Conservation (phyloP, 2,888 invertebrate genomes). For the Calameuta pallipes region DNA sequence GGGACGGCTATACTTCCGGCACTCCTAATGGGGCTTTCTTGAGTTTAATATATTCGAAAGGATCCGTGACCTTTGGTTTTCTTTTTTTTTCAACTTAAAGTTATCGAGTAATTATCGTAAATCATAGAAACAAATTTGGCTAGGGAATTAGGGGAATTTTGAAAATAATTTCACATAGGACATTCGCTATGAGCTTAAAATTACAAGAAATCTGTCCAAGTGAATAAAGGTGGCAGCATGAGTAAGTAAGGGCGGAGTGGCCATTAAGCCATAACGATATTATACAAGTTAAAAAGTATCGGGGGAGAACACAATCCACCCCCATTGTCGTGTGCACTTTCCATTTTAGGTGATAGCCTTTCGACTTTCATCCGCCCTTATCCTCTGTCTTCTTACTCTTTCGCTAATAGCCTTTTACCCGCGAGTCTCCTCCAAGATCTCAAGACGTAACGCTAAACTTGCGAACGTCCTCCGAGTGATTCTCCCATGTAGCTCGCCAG, state of each 20-base stretch:
- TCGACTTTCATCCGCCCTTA: background rate
- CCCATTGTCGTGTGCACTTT: background rate
- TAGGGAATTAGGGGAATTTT: too few species aligned
- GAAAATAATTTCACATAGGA: too few species aligned
- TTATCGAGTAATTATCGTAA: too few species aligned
- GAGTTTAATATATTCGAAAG: background rate
- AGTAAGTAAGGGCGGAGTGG: background rate
- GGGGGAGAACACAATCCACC: background rate
- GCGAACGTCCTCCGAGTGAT: background rate
- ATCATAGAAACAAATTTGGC: too few species aligned
- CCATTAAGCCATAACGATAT: background rate
- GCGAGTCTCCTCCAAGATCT: slow-evolving; percentile 1
- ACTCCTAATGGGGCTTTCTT: background rate
- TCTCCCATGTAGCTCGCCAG: background rate
- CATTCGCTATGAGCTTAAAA: background rate
- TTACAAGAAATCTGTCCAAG: background rate
- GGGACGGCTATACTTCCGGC: background rate
- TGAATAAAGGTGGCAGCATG: background rate
- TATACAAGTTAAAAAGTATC: background rate
- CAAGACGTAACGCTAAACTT: background rate
- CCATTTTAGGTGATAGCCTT: background rate
- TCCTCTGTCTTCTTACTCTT: background rate
- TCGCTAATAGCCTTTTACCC: slow-evolving; percentile 1
- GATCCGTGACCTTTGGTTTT: background rate
- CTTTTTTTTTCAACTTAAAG: background rate